Percentiles rank a stretch among this genome's conserved stretches.
Conservation (phyloP, 2,888 invertebrate species). For the Mycogona germanica region DNA sequence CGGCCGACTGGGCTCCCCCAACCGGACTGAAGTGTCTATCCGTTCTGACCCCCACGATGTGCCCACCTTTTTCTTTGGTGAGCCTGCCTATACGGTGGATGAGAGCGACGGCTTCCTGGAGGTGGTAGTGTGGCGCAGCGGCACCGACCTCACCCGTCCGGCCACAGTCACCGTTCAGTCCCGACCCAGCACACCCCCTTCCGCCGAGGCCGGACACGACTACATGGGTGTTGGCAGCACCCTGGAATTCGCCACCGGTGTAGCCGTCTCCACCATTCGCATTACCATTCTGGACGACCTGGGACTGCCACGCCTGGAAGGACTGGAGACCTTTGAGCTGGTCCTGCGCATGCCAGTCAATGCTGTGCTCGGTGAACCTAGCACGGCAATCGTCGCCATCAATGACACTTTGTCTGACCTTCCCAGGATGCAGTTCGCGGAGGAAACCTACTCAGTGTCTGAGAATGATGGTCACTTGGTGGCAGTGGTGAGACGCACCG, state of each 20-base stretch:
- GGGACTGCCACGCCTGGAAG: conserved; percentile 32
- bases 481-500: conserved; percentile 29
- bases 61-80: conserved; percentile 32
- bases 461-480: conserved; percentile 31
- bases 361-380: conserved; percentile 31
- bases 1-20: conserved; percentile 28
- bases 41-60: conserved; percentile 31
- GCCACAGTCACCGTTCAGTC: conserved; percentile 33
- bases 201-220: conserved; percentile 34
- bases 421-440: conserved; percentile 32
- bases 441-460: conserved; percentile 26
- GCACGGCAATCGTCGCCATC: conserved; percentile 29
- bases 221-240: conserved; percentile 32
- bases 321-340: conserved; percentile 32
- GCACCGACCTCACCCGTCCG: conserved; percentile 31
- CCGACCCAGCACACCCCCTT: conserved; percentile 22
- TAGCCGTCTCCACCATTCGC: conserved; percentile 29
- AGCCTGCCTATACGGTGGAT: conserved; percentile 29
- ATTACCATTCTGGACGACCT: conserved; percentile 34
- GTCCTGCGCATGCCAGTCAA: conserved; percentile 31
- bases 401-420: conserved; percentile 33
- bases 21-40: conserved; percentile 28
- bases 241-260: conserved; percentile 32
- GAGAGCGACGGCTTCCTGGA: conserved; percentile 32
- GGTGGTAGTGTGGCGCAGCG: conserved; percentile 31